Evolutionary conservation across 2,797 vertebrate genomes (phyloP).

Genomic region (Microtus obscurus): DNA sequence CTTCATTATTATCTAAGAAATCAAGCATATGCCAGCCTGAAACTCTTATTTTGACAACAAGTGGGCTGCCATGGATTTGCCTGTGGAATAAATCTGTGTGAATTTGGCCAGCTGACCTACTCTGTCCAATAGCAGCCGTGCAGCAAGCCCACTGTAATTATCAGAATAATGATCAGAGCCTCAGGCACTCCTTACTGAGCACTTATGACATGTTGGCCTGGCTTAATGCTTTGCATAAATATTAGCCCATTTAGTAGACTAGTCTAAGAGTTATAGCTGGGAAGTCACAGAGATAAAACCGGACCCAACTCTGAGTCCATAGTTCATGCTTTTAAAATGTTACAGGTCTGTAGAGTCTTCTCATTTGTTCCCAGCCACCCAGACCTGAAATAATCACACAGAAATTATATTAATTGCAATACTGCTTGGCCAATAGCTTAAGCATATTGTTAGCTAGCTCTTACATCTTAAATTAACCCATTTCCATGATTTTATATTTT

Average conservation of each 20-base stretch:
- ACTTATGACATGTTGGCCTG: neutral
- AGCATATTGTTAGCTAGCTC: too few species aligned
- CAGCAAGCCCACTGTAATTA: neutral
- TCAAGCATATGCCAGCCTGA: neutral
- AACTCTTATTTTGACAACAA: conserved; percentile 1
- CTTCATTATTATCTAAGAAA: neutral
- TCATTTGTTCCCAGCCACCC: too few species aligned
- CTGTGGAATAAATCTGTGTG: neutral
- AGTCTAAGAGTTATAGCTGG: neutral
- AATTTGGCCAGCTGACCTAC: neutral
- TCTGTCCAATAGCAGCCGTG: neutral
- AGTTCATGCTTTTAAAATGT: neutral
- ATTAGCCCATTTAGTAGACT: neutral
- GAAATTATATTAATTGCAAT: too few species aligned
- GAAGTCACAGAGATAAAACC: neutral
- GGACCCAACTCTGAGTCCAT: neutral
- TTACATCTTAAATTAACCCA: too few species aligned
- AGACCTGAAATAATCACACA: too few species aligned
- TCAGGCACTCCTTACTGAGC: neutral
- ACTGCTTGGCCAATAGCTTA: too few species aligned
- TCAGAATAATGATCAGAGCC: neutral
- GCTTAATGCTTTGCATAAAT: neutral
- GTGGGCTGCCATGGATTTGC: neutral
- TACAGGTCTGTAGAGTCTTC: too few species aligned
- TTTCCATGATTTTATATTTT: too few species aligned